phyloP scores from a whole-genome alignment of 2,888 invertebrate species.

The Lasioglossum villosulum region DNA sequence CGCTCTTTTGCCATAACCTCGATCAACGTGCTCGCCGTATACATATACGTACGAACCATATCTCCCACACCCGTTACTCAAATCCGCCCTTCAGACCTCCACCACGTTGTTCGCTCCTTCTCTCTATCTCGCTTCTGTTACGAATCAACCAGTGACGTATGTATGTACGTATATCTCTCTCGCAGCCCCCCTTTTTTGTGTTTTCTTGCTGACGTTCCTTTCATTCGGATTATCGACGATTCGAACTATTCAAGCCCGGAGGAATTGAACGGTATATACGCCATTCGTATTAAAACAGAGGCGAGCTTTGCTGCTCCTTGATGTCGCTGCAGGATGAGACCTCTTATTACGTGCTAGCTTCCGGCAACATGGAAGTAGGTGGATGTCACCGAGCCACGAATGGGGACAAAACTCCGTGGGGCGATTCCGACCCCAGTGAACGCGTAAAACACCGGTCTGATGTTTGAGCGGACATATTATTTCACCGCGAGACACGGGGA shows the following conservation, averaged over 20 bases:
- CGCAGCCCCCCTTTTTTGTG: conserved; percentile 29
- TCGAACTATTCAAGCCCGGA: conserved; percentile 73
- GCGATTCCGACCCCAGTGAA: conserved; percentile 40
- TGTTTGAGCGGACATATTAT: conserved; percentile 52
- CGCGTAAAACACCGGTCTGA: conserved; percentile 19
- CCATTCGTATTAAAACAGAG: conserved; percentile 69
- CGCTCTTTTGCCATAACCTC: conserved; percentile 27
- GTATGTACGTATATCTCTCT: background rate
- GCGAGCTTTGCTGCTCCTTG: conserved; percentile 50
- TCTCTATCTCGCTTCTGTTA: background rate
- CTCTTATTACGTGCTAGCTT: conserved; percentile 67
- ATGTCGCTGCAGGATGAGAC: conserved; percentile 64
- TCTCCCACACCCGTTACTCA: background rate
- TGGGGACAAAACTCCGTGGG: conserved; percentile 61
- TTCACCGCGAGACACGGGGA: conserved; percentile 4
- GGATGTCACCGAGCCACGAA: conserved; percentile 53
- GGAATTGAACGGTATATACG: conserved; percentile 66
- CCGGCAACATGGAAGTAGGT: conserved; percentile 62
- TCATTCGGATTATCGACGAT: conserved; percentile 73
- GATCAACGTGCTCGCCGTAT: conserved; percentile 24
- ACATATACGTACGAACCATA: too few species aligned
- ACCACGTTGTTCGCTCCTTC: background rate
- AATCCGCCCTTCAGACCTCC: background rate
- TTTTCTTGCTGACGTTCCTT: conserved; percentile 66
- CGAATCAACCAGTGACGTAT: background rate